Evolutionary conservation across 2,797 vertebrate species (phyloP), one percentile per base, ranked within the genome.

Genomic region (Glossophaga mutica): DNA sequence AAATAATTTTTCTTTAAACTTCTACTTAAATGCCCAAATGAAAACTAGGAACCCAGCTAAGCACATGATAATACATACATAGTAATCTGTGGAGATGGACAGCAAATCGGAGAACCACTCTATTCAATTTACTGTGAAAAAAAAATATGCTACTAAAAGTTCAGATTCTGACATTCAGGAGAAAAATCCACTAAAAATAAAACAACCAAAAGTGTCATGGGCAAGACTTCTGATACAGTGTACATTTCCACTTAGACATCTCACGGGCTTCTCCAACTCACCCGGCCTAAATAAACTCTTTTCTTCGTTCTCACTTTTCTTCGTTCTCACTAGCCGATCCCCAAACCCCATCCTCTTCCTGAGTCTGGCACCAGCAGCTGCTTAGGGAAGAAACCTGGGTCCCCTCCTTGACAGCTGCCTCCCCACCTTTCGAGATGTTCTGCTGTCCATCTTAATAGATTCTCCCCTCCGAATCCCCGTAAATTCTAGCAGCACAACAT

Each of bases 1-100:
- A 78, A 83, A 83, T 87, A 82, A 89, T 90, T 95, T 95, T 81
- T 92, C 18, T 88, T 46, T 85, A 76, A 84, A 50, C 11, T 52
- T 79, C 79, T 91, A 44, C 59, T 78, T 87, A 82, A 90, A 92
- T 68, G 8, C 19, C 21, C 15, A 78, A 73, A 84, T 68, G 48
- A 87, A 59, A 62, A 37, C 73, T 3, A 89, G 46, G 34, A 94
- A 89, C 24, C 74, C 52, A 52, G 46, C 21, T 16, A 91, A 71
- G 34, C 18, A 62, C 26, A 90, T n/a, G 39, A 84, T 82, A 73
- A 86, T 7, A 79, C 84, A 14, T 9, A 24, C 55, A 52, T 57
- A 44, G 34, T 34, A 77, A 86, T 88, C 50, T 85, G 29, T 44
- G 87, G 65, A 92, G 46, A 90, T 50, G 26, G 83, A 73, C 3